Evolutionary conservation across 2,888 invertebrate genomes (phyloP).

Genomic region (Stomorhina lunata): DNA sequence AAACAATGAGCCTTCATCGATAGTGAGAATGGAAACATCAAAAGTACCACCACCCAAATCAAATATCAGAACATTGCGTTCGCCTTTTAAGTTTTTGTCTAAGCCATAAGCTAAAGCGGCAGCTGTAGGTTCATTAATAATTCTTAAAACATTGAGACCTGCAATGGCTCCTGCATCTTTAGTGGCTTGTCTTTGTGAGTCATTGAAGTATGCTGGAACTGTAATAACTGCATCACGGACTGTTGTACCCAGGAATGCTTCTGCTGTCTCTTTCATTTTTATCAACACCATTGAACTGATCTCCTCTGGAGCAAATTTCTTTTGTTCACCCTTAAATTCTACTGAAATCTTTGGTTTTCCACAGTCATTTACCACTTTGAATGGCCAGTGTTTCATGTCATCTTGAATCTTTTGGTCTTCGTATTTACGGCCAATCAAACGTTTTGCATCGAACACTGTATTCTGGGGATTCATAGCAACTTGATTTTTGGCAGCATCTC

Average conservation of each 20-base stretch:
- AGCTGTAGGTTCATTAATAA: constrained; percentile 95
- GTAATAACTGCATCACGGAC: constrained; percentile 92
- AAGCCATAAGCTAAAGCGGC: constrained; percentile 95
- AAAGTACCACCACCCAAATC: constrained; percentile 88
- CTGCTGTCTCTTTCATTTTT: constrained; percentile 96
- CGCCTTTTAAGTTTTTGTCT: constrained; percentile 90
- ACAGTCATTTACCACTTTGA: constrained; percentile 89
- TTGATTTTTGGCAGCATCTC: constrained; percentile 91
- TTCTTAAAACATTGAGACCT: constrained; percentile 93
- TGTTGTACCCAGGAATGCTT: constrained; percentile 92
- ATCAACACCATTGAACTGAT: constrained; percentile 95
- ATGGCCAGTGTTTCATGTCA: constrained; percentile 97
- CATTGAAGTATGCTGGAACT: constrained; percentile 94
- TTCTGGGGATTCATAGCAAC: constrained; percentile 93
- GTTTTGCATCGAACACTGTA: constrained; percentile 95
- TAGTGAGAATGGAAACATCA: constrained; percentile 96
- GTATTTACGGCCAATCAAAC: constrained; percentile 95
- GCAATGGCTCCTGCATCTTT: constrained; percentile 95
- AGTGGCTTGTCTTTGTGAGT: constrained; percentile 94
- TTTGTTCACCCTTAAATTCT: constrained; percentile 92
- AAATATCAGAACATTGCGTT: constrained; percentile 88
- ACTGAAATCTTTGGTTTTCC: constrained; percentile 91
- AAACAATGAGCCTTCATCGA: constrained; percentile 92
- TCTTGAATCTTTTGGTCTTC: constrained; percentile 92
- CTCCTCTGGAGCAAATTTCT: constrained; percentile 93